Evolutionary conservation across 2,113 vertebrate species (phyloP), one percentile per base, ranked within the genome.

Genomic region (Crotalus viridis): DNA sequence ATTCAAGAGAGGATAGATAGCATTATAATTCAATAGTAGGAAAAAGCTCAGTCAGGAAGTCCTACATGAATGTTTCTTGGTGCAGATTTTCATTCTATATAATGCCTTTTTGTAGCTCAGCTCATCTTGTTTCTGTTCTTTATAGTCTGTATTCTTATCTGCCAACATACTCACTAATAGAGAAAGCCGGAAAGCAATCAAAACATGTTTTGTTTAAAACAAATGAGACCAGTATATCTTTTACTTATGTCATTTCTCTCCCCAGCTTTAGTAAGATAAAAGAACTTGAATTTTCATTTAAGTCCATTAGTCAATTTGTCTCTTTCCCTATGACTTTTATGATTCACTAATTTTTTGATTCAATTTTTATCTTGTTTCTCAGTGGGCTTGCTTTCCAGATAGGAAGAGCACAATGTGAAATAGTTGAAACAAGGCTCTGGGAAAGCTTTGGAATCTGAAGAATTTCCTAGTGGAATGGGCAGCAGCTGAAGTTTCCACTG

Each of bases 381-480:
- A n/a, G 12, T 46, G 19, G 24, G 51, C 1, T 57, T 52, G 10
- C 22, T 90, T 54, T 55, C 88, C 61, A 89, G 56, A 93, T 21
- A 39, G 55, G n/a, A 89, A 91, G 48, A 59, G 26, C 48, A 46
- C 57, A 64, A 33, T 54, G 19, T 85, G 90, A 92, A 94, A 55
- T 69, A 64, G 46, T 39, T 0, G 0, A 24, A 56, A 85, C 2
- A 57, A 26, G 46, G 91, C 64, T 46, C 69, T 85, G 55, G 1
- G 1, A 24, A 56, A 15, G 12, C 15, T 4, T 8, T 26, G 87
- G 81, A 93, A 43, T 22, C n/a, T 46, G n/a, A 90, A 51, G 81
- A 94, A 94, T 94, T 87, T 94, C 87, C 90, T 48, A 57, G 46
- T 55, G 19, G 81, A 89, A 86, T 51, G 39, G 39, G 81, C 26